These are phyloP conservation scores for Cavia aperea DNA, from an alignment of 2,113 vertebrate genomes.

Conservation along the genomic window DNA sequence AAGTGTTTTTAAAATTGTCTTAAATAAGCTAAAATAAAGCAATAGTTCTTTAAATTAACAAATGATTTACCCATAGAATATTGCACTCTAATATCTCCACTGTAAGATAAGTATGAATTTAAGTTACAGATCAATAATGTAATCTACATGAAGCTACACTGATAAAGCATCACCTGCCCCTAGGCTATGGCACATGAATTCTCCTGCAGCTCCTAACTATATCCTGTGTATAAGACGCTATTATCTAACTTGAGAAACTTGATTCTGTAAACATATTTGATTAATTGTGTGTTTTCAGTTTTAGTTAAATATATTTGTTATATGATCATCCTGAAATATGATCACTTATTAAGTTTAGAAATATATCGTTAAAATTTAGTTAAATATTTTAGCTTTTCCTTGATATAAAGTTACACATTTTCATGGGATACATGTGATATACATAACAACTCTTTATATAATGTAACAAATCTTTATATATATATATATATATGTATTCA, in stretches of 20 bases:
- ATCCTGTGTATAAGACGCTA: neutral
- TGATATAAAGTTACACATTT: neutral
- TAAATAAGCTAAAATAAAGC: neutral
- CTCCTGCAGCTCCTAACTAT: neutral
- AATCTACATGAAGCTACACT: neutral
- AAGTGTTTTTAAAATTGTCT: neutral
- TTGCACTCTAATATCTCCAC: neutral
- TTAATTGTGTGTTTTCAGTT: constrained; percentile 40
- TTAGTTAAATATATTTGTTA: neutral
- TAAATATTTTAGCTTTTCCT: neutral
- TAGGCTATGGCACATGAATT: neutral
- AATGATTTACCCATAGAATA: neutral
- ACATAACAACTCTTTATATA: too few relatives aligned
- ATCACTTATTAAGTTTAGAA: neutral
- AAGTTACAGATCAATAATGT: neutral
- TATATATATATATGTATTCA: too few relatives aligned
- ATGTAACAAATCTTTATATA: too few relatives aligned
- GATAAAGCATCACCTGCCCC: neutral
- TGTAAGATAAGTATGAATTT: neutral
- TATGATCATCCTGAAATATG: neutral
- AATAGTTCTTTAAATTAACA: neutral
- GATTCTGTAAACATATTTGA: neutral
- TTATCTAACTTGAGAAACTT: neutral
- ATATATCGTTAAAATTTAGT: neutral
- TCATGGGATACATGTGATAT: neutral